Conservation (phyloP, 2,888 invertebrate genomes). For the Sipha maydis region DNA sequence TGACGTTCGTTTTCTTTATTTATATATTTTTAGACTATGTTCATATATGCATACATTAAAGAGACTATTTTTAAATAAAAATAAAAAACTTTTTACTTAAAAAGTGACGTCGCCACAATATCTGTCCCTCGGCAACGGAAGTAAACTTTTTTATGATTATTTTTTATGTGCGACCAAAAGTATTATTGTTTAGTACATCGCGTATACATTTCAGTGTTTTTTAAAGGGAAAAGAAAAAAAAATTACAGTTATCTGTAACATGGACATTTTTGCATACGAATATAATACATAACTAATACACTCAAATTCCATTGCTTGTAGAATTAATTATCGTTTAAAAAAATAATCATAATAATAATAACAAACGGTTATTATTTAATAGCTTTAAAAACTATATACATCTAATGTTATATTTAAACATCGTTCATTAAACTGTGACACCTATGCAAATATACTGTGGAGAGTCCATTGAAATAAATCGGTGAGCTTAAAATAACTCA, state of each 20-base stretch:
- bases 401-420: neutral
- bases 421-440: neutral
- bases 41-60: slow-evolving; percentile 30
- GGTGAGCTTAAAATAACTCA: neutral
- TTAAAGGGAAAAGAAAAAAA: neutral
- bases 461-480: slow-evolving; percentile 12
- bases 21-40: slow-evolving; percentile 25
- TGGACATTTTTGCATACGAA: neutral
- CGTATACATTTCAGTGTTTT: neutral
- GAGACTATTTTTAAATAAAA: slow-evolving; percentile 23
- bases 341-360: neutral
- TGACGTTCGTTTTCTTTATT: neutral
- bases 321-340: neutral
- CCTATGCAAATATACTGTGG: neutral
- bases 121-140: slow-evolving; percentile 5
- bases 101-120: slow-evolving; percentile 17
- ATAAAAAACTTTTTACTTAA: slow-evolving; percentile 46
- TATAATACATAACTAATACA: neutral
- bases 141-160: slow-evolving; percentile 38
- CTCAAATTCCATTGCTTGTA: neutral
- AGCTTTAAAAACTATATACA: neutral
- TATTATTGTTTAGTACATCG: slow-evolving; percentile 32
- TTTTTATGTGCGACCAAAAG: slow-evolving; percentile 29
- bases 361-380: neutral
- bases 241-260: neutral